Evolutionary conservation across 2,888 invertebrate species (phyloP), one percentile per base, ranked within the genome.

Genomic region (Sialis lutaria): DNA sequence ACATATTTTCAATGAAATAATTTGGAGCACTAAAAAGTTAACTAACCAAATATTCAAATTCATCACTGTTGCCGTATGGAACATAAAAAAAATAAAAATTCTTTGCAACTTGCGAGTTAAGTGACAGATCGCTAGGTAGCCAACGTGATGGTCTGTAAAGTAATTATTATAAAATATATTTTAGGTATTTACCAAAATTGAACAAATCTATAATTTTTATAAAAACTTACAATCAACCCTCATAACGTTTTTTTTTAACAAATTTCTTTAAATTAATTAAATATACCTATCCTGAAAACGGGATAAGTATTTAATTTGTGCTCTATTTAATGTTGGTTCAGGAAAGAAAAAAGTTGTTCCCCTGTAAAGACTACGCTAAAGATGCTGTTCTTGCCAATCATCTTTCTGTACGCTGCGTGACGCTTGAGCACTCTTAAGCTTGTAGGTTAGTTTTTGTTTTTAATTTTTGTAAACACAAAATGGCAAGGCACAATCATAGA

Each of bases 301-400:
- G 13, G 33, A 10, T 44, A 12, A 35, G 33, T 12, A 13, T 33
- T 13, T 12, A 12, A 13, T 7, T 40, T 22, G 40, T 13, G 22
- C 7, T 40, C 40, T 22, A 22, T 35, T 45, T 47, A 10, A 30
- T 37, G 30, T 46, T 47, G 47, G 40, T 42, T 47, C 63, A 66
- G 66, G 73, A 76, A 75, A 73, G 70, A 73, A 68, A 75, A 75
- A 74, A 71, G 69, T 66, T 77, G 77, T 73, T 75, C 76, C 68
- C 76, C 78, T 73, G 77, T 78, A 75, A 79, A 78, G 77, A 77
- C 76, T 70, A 77, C 78, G 67, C 74, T 78, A 70, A 77, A 77
- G 75, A 73, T 78, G 68, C 73, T 79, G 69, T 71, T 79, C 72
- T 75, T 78, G 73, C 78, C 79, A 67, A 77, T 79, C 74, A 77